phyloP scores from a whole-genome alignment of 2,888 invertebrate genomes.

The Linnaemya tessellans region DNA sequence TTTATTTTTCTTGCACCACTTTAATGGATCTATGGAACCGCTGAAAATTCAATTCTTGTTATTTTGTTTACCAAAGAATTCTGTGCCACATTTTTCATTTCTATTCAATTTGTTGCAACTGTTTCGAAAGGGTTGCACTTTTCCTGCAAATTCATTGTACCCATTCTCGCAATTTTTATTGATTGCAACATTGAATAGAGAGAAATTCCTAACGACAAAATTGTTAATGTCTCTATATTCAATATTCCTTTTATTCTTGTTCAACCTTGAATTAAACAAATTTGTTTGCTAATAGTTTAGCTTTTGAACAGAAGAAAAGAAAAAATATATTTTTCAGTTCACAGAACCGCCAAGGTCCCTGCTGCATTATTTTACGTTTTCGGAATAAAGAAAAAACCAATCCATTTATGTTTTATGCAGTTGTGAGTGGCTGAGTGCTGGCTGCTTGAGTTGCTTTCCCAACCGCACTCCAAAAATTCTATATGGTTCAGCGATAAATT shows the following conservation, averaged over 20 bases:
- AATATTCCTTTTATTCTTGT: constrained; percentile 6
- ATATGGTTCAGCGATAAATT: constrained; percentile 67
- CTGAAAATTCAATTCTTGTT: background rate
- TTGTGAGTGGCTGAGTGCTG: constrained; percentile 3
- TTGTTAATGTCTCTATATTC: constrained; percentile 53
- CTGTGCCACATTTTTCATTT: background rate
- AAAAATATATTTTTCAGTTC: constrained; percentile 34
- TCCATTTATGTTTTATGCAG: constrained; percentile 59
- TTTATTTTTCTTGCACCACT: background rate
- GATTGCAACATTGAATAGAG: constrained; percentile 28
- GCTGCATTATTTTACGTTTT: constrained; percentile 21
- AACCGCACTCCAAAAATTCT: constrained; percentile 67
- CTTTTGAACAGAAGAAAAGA: constrained; percentile 51
- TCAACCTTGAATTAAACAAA: constrained; percentile 63
- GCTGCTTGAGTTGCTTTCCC: constrained; percentile 54
- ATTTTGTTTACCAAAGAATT: background rate
- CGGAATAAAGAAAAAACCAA: constrained; percentile 12
- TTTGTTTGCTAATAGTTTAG: constrained; percentile 64
- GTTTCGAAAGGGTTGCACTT: background rate
- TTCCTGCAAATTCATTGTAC: background rate
- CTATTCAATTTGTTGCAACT: background rate
- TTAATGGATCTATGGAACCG: background rate
- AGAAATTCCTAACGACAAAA: constrained; percentile 34
- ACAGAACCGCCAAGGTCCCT: constrained; percentile 19
- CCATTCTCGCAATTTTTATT: constrained; percentile 1